Base-by-base conservation (phyloP, 2,113 vertebrate genomes). In the Glaucidium brasilianum region DNA sequence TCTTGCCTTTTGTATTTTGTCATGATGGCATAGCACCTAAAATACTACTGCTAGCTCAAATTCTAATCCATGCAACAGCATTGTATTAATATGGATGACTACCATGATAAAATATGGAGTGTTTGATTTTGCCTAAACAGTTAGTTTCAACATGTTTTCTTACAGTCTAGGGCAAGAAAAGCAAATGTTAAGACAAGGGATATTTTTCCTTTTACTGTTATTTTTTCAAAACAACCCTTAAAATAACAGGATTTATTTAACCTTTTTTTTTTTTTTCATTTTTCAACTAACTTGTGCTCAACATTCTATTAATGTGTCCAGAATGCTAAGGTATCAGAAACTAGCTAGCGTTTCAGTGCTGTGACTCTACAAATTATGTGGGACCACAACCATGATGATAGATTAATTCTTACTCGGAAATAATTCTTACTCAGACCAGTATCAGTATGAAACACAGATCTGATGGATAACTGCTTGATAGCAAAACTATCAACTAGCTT, bases 351-450 rank as follows among this genome's bases (percentile, higher is more conserved):
- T 80, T 72, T 90, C 47, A 69, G 66, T 34, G 39, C 71, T 90
- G 18, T 71, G 90, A 68, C 29, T 43, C 58, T 76, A 53, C 63
- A 80, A 63, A 88, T 94, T 93, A 82, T 77, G 59, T 87, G 25
- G 11, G 20, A 81, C 76, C 79, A 93, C 64, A 90, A 93, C 69
- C 37, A 80, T 26, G 34, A 56, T 59, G 72, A 95, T 15, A 30
- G 25, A 90, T 67, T 32, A 89, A 91, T 92, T 94, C 71, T 95
- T 83, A 94, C n/a, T 88, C 77, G 86, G 77, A 96, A 97, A 96
- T 77, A 47, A 11, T 47, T 47, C 45, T 47, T 47, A 93, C 56
- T 41, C 41, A 90, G 14, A 67, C 74, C 4, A 34, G 19, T 77
- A 62, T 58, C 49, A 86, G 68, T 68, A 92, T 11, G 76, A 94